Base-by-base conservation (phyloP, 2,888 invertebrate species). In the Agrochola lychnidis region DNA sequence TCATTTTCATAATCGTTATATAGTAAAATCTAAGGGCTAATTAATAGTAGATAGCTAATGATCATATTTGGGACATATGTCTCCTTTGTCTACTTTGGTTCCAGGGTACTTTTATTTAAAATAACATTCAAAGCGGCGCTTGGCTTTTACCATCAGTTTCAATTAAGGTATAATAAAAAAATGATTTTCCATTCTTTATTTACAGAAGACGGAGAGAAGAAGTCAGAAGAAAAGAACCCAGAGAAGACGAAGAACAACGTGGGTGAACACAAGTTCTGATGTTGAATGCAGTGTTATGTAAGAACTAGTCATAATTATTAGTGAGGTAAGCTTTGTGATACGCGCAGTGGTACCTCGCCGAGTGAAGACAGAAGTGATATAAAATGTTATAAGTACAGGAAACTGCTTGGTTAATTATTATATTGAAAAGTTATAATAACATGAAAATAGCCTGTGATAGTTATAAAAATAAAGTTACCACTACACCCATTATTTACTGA, bases 291-390 rank as follows among this genome's bases (percentile, higher is more conserved):
- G 16, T 64, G 42, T n/a, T 62, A 45, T 68, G 42, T 67, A 76
- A 66, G 59, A 75, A 74, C 88, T 88, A 88, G 88, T 88, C 88
- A 88, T 87, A 85, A 53, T 73, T 36, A 48, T 51, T 57, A 62
- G 57, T 7, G 68, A 22, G 48, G 48, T 19, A 66, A 62, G 22
- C 16, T 56, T 53, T 70, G 84, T 70, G 71, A 72, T 57, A 45
- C 16, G 61, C 40, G 36, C 51, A 22, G 59, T 10, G 53, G 25
- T 14, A 36, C 45, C 68, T 48, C 61, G 3, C 5, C 7, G 0
- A 48, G 53, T n/a, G 30, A 36, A 61, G 42, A 57, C 30, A 36
- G 16, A 6, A 67, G 68, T 68, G 61, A 57, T 70, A n/a, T 14
- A 30, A 64, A n/a, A 59, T 57, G 14, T 16, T n/a, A 22, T 4